Evolutionary conservation across 2,888 invertebrate species (phyloP).

Genomic region (Oithona nana): DNA sequence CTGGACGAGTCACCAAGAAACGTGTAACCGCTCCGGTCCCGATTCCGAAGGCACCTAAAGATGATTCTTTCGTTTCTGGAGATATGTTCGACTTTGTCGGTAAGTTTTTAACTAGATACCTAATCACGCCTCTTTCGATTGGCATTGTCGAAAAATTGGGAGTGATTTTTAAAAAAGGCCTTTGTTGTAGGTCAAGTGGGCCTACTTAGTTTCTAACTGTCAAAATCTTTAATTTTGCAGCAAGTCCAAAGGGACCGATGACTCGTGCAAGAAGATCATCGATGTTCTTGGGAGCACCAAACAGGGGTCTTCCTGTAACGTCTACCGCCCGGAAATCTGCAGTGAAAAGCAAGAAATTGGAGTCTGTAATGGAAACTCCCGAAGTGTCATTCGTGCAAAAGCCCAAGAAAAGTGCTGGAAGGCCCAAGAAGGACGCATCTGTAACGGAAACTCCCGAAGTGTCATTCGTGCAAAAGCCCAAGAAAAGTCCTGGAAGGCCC

Average conservation of each 20-base stretch:
- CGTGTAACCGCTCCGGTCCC: too few relatives aligned
- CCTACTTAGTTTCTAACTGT: too few relatives aligned
- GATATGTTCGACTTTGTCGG: neutral
- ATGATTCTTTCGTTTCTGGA: neutral
- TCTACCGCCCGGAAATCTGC: neutral
- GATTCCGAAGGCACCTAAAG: neutral
- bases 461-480: neutral
- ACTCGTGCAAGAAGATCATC: neutral
- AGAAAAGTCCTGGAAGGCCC: neutral
- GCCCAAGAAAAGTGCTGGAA: neutral
- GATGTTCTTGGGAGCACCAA: neutral
- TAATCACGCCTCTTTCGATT: too few relatives aligned
- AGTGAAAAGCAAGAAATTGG: neutral
- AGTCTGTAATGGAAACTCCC: neutral
- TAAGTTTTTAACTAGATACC: too few relatives aligned
- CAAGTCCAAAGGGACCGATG: neutral
- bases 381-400: neutral
- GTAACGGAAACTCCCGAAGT: neutral
- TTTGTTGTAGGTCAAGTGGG: too few relatives aligned
- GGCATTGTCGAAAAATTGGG: too few relatives aligned
- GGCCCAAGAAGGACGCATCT: neutral
- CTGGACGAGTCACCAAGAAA: too few relatives aligned
- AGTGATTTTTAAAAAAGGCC: too few relatives aligned
- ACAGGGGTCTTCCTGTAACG: neutral
- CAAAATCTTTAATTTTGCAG: too few relatives aligned